Evolutionary conservation across 92 coral and sea anemone genomes (phyloP), one percentile per base, ranked within the genome.

Genomic region (Phenganax stokvisi): DNA sequence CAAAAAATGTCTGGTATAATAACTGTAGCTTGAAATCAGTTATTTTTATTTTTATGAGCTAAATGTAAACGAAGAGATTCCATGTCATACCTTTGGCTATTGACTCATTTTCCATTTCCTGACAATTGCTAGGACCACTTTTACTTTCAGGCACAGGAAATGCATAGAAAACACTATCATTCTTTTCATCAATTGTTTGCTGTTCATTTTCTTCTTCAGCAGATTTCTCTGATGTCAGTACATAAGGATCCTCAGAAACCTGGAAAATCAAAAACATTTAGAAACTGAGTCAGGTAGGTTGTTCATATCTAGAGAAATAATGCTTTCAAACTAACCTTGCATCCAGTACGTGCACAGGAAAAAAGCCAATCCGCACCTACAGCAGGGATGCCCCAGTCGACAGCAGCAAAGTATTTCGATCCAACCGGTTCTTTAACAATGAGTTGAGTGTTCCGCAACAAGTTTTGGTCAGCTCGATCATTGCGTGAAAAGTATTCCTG

Each of bases 401-500:
- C 31, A 20, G 98, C 98, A 27, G 98, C 98, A 58, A 79, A 30
- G 81, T 91, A 94, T 68, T 94, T 94, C n/a, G 84, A 82, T 4
- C 98, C 98, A 54, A 85, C 80, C n/a, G 94, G 92, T 72, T 88
- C 90, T 86, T 81, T 87, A 61, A 92, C 88, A 54, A 94, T 85
- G 30, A 94, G 94, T 71, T 94, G 98, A 9, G 97, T 94, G 80
- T 91, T 94, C 51, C 91, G 96, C 56, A 84, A 57, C 59, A 85
- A 81, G 66, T 83, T 90, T 57, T 37, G 47, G 47, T 37, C 47
- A 2, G 81, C 75, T 67, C 86, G 85, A 44, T 86, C 85, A 72
- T 87, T 88, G 51, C 92, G 97, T 11, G 91, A 91, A 93, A 59
- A 51, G 82, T 52, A 97, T 97, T 68, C 97, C 97, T 93, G 74